Evolutionary conservation across 2,888 invertebrate genomes (phyloP), one percentile per base, ranked within the genome.

Genomic region (Agrochola litura): DNA sequence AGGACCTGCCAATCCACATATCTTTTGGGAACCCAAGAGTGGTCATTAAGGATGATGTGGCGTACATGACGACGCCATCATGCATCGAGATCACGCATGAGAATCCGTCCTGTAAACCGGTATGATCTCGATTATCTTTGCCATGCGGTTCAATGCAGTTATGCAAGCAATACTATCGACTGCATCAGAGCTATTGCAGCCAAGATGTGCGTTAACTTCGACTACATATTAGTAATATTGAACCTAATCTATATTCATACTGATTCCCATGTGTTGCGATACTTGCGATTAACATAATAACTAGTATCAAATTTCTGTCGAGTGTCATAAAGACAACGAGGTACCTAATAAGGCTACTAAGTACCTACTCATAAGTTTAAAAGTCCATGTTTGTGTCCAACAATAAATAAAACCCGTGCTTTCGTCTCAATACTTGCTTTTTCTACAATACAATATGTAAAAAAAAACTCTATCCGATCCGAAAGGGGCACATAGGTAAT

Each of bases 1-100:
- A 98, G 0, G 98, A 98, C 72, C 98, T 97, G 6, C 98, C 99
- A 54, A 98, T 94, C 98, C 98, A 99, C 97, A 98, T 98, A 82
- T 98, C 98, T 86, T 98, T 97, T 0, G 98, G 98, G 91, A 98
- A 99, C 2, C 98, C 99, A 71, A 99, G 96, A 1, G 97, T 97
- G 2, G 97, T 94, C 0, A 97, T 97, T 70, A 98, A 95, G 67
- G 97, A 97, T 0, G 98, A 95, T 0, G 98, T 98, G 16, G 98
- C 98, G 89, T 98, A 98, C 88, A 98, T 96, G 0, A 99, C 98
- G 0, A 98, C 97, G 1, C 99, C 99, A 89, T 99, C 98, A 74
- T 97, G 97, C 98, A 99, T 98, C 0, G 98, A 98, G 84, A 99
- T 98, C 0, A 98, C 97, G 88, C 98, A 98, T 74, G 98, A 98